Conservation (phyloP, 2,113 vertebrate species). For the Polypterus bichir region DNA sequence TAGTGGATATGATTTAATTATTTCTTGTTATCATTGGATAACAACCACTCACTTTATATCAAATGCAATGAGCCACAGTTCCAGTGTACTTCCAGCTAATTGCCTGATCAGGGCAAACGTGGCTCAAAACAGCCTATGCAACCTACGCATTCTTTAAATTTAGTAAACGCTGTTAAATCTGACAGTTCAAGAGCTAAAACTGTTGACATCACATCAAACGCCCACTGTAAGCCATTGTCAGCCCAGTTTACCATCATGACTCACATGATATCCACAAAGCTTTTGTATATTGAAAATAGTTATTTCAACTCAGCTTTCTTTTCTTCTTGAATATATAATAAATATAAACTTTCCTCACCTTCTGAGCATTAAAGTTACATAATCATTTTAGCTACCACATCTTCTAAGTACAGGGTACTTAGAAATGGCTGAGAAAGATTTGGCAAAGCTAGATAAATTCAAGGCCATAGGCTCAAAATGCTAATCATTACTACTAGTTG, state of each 20-base stretch:
- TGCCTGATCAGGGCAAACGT: too few species aligned
- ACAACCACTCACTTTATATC: too few species aligned
- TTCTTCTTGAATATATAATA: constrained; percentile 23
- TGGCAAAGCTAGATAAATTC: constrained; percentile 22
- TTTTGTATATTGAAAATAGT: constrained; percentile 8
- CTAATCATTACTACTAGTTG: constrained; percentile 33
- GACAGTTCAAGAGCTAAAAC: constrained; percentile 3
- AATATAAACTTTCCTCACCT: constrained; percentile 25
- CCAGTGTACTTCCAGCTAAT: too few species aligned
- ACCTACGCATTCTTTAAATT: background rate
- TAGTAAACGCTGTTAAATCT: background rate
- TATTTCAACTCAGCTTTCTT: constrained; percentile 17
- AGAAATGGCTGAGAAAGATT: constrained; percentile 24
- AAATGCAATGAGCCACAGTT: too few species aligned
- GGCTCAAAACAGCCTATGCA: background rate
- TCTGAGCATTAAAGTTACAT: constrained; percentile 22
- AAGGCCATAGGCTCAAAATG: constrained; percentile 2
- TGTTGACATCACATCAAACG: constrained; percentile 15
- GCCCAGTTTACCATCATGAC: constrained; percentile 13
- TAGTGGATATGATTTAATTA: too few species aligned
- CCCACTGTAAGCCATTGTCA: constrained; percentile 31
- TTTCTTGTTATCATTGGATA: too few species aligned
- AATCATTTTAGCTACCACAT: constrained; percentile 18
- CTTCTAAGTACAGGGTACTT: constrained; percentile 14
- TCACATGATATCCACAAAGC: constrained; percentile 21